Evolutionary conservation across 2,797 vertebrate species (phyloP), one percentile per base, ranked within the genome.

Genomic region (Alfaro cultratus): DNA sequence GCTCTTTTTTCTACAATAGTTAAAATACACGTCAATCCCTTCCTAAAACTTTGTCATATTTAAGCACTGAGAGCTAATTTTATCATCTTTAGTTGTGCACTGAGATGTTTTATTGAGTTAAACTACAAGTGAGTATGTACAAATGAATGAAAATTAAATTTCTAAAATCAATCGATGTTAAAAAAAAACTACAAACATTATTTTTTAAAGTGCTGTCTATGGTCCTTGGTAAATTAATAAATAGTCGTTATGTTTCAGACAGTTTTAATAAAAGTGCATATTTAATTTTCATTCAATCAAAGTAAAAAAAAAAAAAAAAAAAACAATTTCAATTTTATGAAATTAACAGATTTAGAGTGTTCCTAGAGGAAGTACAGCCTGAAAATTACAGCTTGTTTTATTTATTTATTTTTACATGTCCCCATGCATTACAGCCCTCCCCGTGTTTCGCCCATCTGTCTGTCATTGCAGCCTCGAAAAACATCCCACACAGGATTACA

Each of bases 371-470:
- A 81, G 53, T 71, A 21, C 81, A 74, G n/a, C 45, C 49, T 21
- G 41, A 77, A 34, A 79, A 87, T 76, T 64, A 78, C 73, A 10
- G 39, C 45, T 67, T 76, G 57, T 72, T 39, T 31, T 10, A 39
- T 53, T 51, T 51, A 23, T 51, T 53, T 26, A 8, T 9, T 23
- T 29, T 29, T 80, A 34, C 2, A 41, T 53, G 36, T 43, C 45
- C 29, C 70, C 67, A 68, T n/a, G 26, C 29, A 70, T 78, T 72
- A 12, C 46, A 77, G 45, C 85, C 81, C 89, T 79, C 87, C 91
- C 36, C 34, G 45, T n/a, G 80, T 43, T 75, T 68, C 79, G 79
- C 86, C 90, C 89, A 86, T 88, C 89, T 86, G 87, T 85, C 75
- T 85, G 79, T 74, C 85, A 80, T 78, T 86, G 79, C 78, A 80